These are phyloP conservation scores for Tachysurus vachellii DNA, from an alignment of 2,113 vertebrate species.

Conservation along the genomic window DNA sequence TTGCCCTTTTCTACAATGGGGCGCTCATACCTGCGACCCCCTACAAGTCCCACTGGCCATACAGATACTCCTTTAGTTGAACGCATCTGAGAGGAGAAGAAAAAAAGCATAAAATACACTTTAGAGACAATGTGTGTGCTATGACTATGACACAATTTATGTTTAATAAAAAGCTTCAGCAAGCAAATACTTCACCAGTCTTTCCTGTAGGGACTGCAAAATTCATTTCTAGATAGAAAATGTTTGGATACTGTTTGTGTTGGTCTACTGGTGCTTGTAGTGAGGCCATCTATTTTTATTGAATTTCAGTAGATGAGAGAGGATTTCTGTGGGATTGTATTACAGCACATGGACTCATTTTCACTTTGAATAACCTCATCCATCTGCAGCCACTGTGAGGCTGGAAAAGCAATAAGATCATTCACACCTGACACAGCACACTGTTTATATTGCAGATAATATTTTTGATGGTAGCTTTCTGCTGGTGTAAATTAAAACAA, in stretches of 20 bases:
- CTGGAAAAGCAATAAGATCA: constrained; percentile 35
- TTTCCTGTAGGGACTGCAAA: constrained; percentile 21
- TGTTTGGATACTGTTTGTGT: constrained; percentile 32
- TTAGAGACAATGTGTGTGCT: background rate
- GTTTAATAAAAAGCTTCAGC: constrained; percentile 34
- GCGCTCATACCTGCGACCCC: constrained; percentile 91
- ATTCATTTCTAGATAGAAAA: constrained; percentile 29
- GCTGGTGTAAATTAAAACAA: constrained; percentile 42
- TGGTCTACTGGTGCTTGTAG: constrained; percentile 39
- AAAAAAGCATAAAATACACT: background rate
- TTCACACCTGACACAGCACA: constrained; percentile 38
- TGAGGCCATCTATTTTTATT: constrained; percentile 38
- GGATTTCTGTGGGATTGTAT: constrained; percentile 36
- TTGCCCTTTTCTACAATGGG: constrained; percentile 89
- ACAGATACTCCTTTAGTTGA: constrained; percentile 89
- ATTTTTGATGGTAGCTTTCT: constrained; percentile 30
- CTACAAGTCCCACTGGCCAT: constrained; percentile 96
- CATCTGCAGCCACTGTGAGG: constrained; percentile 45
- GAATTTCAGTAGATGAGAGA: constrained; percentile 22
- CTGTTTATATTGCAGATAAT: constrained; percentile 32
- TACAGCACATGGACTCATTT: constrained; percentile 45
- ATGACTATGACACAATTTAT: constrained; percentile 28
- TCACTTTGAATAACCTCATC: constrained; percentile 48
- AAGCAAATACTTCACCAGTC: constrained; percentile 3
- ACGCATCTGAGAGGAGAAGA: constrained; percentile 81